Conservation (phyloP, 2,113 vertebrate genomes). For the Mungos mungo region DNA sequence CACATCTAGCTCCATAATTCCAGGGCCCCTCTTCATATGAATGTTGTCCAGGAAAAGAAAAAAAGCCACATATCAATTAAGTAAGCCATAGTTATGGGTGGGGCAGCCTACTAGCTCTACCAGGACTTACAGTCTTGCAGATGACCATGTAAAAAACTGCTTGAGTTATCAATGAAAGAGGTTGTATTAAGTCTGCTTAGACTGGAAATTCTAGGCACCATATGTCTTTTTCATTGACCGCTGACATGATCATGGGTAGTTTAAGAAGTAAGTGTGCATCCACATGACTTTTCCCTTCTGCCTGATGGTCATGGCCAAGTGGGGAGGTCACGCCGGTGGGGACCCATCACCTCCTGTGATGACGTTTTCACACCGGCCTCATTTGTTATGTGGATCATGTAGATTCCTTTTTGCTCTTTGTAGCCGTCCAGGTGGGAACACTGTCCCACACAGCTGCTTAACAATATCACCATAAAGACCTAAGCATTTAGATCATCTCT, state of each 20-base stretch:
- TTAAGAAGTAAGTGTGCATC: neutral
- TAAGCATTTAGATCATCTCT: neutral
- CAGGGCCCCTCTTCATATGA: neutral
- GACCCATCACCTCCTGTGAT: neutral
- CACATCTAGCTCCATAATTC: neutral
- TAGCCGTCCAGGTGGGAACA: neutral
- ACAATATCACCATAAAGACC: neutral
- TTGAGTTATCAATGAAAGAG: neutral
- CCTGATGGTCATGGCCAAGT: neutral
- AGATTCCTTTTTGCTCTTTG: neutral
- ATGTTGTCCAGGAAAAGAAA: neutral
- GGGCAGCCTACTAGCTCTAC: neutral
- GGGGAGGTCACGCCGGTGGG: neutral
- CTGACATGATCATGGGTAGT: neutral
- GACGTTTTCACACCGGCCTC: neutral
- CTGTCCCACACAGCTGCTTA: neutral
- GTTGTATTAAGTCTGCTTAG: neutral
- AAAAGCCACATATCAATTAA: neutral
- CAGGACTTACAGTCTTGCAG: neutral
- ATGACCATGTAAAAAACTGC: neutral
- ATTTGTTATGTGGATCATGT: neutral
- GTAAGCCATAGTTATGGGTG: neutral
- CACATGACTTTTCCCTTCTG: neutral
- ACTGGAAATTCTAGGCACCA: neutral
- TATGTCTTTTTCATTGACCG: neutral